Base-by-base conservation (phyloP, 2,888 invertebrate genomes). In the Pherbina coryleti region DNA sequence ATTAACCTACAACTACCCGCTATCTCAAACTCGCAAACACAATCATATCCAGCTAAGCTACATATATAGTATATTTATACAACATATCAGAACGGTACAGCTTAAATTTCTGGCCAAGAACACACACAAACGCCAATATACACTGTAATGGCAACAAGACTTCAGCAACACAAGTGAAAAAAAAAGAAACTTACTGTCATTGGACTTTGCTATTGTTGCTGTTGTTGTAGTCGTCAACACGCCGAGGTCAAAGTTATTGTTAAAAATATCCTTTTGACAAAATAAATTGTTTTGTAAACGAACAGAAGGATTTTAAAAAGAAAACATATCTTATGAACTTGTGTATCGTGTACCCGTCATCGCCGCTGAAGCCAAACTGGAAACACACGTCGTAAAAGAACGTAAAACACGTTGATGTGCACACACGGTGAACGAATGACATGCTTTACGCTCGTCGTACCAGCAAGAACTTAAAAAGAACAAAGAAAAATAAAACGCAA, bases 171-270 rank as follows among this genome's bases (percentile, higher is more conserved):
- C 3, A 55, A 19, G 55, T 19, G 19, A 53, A 53, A 53, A 55
- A 55, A 53, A n/a, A 19, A 53, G n/a, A 53, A 3, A 19, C 55
- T 55, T 19, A 19, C 19, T 55, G 22, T 55, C n/a, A 55, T 55
- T 55, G 19, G 55, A 55, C 22, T 55, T 55, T 72, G 57, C 55
- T 67, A 7, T 67, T 28, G 67, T 51, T 60, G n/a, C 60, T 25
- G 37, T 83, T 80, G 78, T 81, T 80, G 81, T 81, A 79, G 80
- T 74, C 77, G 78, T 62, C 78, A 78, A 77, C 79, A 79, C 25
- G 74, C 55, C 34, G 75, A 69, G 77, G 81, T 77, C 82, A 84
- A 84, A 83, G 85, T 83, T 84, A 85, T 85, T 60, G 73, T n/a
- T 28, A 60, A 74, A 74, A 60, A 28, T 28, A 51, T 28, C 49